Base-by-base conservation (phyloP, 2,797 vertebrate genomes). In the Nannoperca obscura region DNA sequence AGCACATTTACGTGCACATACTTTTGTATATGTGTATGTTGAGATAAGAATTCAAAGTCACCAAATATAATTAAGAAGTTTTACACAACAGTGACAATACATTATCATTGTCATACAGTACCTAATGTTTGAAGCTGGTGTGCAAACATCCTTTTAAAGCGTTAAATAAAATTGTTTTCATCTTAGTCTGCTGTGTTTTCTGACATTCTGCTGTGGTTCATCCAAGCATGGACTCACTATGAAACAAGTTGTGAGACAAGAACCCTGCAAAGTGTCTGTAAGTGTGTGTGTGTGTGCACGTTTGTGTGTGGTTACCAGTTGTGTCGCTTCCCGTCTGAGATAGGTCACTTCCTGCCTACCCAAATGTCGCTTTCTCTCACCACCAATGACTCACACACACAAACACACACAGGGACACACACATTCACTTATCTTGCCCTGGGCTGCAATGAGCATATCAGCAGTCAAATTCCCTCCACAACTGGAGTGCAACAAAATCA, bases 401-500 rank as follows among this genome's bases (percentile, higher is more conserved):
- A 68, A 36, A 74, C 61, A 67, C 53, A 44, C 65, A 62, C 54
- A 62, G 50, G 63, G 5, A 57, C 59, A 74, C 19, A 65, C 22
- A 73, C 63, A 57, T 60, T 66, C 71, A 77, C 71, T 89, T 88
- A 77, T 86, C 72, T 86, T 76, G 88, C 90, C 81, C 42, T 78
- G 74, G 82, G 91, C 90, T 82, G 74, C 80, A 76, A 91, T 92
- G 83, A 90, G 78, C 88, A 86, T 81, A 88, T 92, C 91, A 84
- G 78, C 82, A 81, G 86, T 93, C 85, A 84, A 85, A 91, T 83
- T 92, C 81, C 70, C 88, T 83, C 72, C 38, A 68, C 82, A 88
- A 89, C 87, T 88, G 76, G 76, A 90, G 82, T 89, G 85, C 83
- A 91, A 87, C 79, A 89, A 83, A 93, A 87, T 90, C 89, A 90